Conservation (phyloP, 2,113 vertebrate species). For the Numida meleagris region DNA sequence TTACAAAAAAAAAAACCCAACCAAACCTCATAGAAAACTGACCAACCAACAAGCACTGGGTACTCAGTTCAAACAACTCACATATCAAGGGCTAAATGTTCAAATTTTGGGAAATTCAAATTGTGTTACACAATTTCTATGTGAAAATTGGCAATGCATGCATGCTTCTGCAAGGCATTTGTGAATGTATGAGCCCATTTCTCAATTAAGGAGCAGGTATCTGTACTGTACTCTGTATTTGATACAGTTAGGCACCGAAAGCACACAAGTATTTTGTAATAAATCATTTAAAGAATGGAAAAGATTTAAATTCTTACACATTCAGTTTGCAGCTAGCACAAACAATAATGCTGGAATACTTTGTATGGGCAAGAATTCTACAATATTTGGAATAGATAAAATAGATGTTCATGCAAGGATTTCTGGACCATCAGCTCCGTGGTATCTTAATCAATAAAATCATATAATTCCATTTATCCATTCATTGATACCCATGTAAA, state of each 20-base stretch:
- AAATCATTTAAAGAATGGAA: neutral
- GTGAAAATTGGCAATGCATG: neutral
- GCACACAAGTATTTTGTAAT: neutral
- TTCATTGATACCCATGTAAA: neutral
- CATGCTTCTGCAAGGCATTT: neutral
- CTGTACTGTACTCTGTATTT: neutral
- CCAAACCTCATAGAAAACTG: neutral
- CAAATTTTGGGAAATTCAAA: neutral
- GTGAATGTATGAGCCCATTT: neutral
- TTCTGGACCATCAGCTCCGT: neutral
- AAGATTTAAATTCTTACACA: neutral
- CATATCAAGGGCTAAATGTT: neutral
- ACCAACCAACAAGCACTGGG: neutral
- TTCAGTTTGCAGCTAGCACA: neutral
- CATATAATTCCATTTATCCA: neutral
- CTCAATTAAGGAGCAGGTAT: neutral
- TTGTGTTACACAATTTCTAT: fast-evolving
- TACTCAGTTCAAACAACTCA: neutral
- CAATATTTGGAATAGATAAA: neutral
- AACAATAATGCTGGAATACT: neutral
- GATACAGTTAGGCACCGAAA: neutral
- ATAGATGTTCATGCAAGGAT: neutral
- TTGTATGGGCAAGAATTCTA: neutral
- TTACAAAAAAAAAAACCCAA: neutral
- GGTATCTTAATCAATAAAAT: neutral